A percentile compares a stretch with the other conserved stretches of the same genome.
These are phyloP conservation scores for Callopanchax toddi DNA, from an alignment of 2,113 vertebrate species.

Conservation along the genomic window DNA sequence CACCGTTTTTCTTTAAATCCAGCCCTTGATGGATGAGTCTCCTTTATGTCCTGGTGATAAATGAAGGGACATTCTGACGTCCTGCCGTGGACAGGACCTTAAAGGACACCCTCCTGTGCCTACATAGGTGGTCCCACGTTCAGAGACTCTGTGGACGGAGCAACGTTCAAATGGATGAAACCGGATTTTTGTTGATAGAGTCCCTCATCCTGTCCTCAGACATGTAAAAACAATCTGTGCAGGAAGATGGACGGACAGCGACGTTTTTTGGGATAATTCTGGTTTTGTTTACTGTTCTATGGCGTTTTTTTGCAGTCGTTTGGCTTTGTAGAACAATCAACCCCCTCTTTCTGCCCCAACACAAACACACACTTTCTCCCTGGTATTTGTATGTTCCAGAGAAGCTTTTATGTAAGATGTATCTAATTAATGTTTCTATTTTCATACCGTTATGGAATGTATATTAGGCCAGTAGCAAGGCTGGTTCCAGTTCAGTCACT, in stretches of 20 bases:
- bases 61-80: constrained; percentile 17
- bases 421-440: constrained; percentile 73
- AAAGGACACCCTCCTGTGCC: not conserved
- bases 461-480: constrained; percentile 66
- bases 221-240: constrained; percentile 47
- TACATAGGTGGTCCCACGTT: constrained; percentile 31
- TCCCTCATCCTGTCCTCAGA: constrained; percentile 20
- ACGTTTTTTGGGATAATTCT: not conserved
- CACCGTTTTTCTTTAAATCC: not conserved
- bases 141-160: constrained; percentile 9
- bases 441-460: constrained; percentile 76
- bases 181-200: constrained; percentile 32
- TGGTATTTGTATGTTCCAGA: constrained; percentile 63
- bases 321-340: constrained; percentile 64
- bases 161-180: constrained; percentile 46
- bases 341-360: not conserved
- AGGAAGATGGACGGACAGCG: not conserved
- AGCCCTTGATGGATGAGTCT: constrained; percentile 13
- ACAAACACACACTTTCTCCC: constrained; percentile 22
- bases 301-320: constrained; percentile 61
- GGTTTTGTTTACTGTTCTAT: constrained; percentile 52
- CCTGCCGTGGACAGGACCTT: constrained; percentile 12
- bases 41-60: constrained; percentile 11
- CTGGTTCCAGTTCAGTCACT: constrained; percentile 66
- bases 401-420: constrained; percentile 67